Evolutionary conservation across 2,113 vertebrate species (phyloP), one percentile per base, ranked within the genome.

Genomic region (Lepus americanus): DNA sequence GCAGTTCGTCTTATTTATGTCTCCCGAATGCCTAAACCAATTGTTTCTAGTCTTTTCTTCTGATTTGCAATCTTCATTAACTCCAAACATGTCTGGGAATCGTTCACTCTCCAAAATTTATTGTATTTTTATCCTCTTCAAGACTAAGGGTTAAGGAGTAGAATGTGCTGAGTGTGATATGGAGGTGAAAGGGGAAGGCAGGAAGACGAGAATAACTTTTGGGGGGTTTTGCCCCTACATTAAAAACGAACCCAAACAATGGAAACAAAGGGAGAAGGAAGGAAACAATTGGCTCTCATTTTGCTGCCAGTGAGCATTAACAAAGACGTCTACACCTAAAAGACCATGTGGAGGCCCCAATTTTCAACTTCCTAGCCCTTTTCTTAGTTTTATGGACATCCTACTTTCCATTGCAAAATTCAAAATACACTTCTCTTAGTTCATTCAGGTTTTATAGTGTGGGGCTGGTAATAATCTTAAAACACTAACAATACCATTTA

Each of bases 211-310:
- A 29, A 86, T 29, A 85, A 93, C 23, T 31, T 25, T 59, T 61
- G 74, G 11, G 33, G 61, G 61, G 5, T 36, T 89, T 44, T 53
- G 31, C 69, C 9, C 20, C 20, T 59, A 13, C 49, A 69, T 69
- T 94, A 80, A 73, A 16, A 96, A 89, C 33, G 70, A 55, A 77
- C 13, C 14, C 39, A 74, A 84, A 83, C 83, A 83, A 66, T 31
- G 64, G 55, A 29, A 36, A 36, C 78, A 59, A 77, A 22, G 36
- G 29, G 59, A 51, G 55, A 53, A 89, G 25, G 66, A 16, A 84
- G 64, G 36, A 83, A 72, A 66, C 16, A 53, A 66, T 61, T 39
- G 44, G 67, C 11, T 90, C 33, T 7, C 12, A 36, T 87, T 72
- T 88, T 66, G 78, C 44, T 36, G 49, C n/a, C 23, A 63, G 19